Base-by-base conservation (phyloP, 2,888 invertebrate genomes). In the Polydrusus cervinus region DNA sequence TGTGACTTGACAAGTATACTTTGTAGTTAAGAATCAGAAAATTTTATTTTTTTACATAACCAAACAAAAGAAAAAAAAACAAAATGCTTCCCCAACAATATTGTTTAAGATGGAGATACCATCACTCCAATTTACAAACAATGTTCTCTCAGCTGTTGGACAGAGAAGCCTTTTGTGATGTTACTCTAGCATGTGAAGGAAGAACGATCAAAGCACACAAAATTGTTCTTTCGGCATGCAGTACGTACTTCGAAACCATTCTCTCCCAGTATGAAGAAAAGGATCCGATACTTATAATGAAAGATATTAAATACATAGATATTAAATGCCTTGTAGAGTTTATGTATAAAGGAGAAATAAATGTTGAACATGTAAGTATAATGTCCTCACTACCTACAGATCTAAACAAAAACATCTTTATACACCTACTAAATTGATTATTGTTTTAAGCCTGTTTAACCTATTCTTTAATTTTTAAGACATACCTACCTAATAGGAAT, bases 291-390 rank as follows among this genome's bases (percentile, higher is more conserved):
- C 92, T 95, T 79, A 94, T 95, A 81, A 93, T 97, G 85, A 96
- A 96, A 89, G 97, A 97, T 87, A 95, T 97, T 77, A 93, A 95
- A 86, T 97, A 95, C 84, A 92, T 94, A 79, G 97, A 97, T 88
- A 92, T 97, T 82, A 93, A 93, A 87, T 95, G 96, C 77, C 90
- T 97, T 79, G 94, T 97, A 70, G 95, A 96, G 87, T 97, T 97
- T 86, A 97, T 97, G 97, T 97, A 97, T 88, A 95, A 95, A 84
- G 97, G 97, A 79, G 97, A 97, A 89, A 97, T 97, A 87, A 96
- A 96, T 88, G 96, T 97, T 74, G 95, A 96, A 84, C 96, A 96
- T 89, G 96, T 96, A 87, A 93, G 94, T 92, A 73, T 13, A 0
- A 25, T 16, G 3, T 25, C 3, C 25, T 25, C 25, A 25, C 3